These are phyloP conservation scores for Protophormia terraenovae DNA, from an alignment of 2,888 invertebrate species.

Conservation along the genomic window DNA sequence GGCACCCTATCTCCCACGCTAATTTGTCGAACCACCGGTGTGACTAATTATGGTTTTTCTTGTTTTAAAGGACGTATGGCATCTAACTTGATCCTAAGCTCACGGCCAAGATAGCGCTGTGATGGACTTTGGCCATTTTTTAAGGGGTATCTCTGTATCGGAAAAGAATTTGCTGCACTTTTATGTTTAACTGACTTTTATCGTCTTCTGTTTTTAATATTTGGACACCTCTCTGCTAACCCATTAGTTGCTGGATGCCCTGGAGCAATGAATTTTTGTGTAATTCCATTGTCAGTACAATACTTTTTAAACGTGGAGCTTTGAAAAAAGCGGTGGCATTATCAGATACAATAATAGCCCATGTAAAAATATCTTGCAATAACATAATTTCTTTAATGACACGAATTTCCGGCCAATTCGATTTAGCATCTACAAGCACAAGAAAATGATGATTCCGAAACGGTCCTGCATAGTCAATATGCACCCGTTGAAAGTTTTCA, in stretches of 20 bases:
- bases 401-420: constrained; percentile 31
- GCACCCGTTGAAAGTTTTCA: constrained; percentile 39
- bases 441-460: constrained; percentile 15
- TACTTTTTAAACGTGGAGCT: constrained; percentile 25
- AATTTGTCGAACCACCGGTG: constrained; percentile 8
- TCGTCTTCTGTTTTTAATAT: constrained; percentile 40
- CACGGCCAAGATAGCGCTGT: constrained; percentile 38
- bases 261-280: no score
- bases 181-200: constrained; percentile 78
- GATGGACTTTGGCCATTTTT: constrained; percentile 45
- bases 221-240: constrained; percentile 55
- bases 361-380: constrained; percentile 37
- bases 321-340: constrained; percentile 41
- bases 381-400: constrained; percentile 28
- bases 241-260: constrained; percentile 47
- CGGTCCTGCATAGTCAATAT: constrained; percentile 15
- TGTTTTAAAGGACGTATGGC: constrained; percentile 19
- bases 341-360: constrained; percentile 30
- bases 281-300: constrained; percentile 3
- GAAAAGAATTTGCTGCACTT: constrained; percentile 25
- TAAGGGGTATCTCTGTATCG: constrained; percentile 57
- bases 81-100: constrained; percentile 34
- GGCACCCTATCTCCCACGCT: constrained; percentile 44
- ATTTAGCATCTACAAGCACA: constrained; percentile 36
- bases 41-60: neutral